A percentile compares a stretch with the other conserved stretches of the same genome.
phyloP scores from a whole-genome alignment of 2,113 vertebrate genomes.

The Puffinus mauretanicus region DNA sequence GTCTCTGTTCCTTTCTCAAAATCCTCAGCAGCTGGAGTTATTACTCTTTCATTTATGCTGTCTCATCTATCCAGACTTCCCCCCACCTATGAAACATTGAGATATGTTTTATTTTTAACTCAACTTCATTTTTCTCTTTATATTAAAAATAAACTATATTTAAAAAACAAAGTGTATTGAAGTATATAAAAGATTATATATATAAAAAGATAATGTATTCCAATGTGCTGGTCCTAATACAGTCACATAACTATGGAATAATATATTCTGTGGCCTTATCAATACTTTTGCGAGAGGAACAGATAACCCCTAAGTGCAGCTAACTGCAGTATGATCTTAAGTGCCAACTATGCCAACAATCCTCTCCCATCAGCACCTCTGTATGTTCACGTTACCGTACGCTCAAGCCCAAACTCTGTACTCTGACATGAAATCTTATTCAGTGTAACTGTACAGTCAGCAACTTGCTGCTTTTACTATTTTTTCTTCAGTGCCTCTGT shows the following conservation, averaged over 20 bases:
- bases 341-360: neutral
- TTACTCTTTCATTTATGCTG: neutral
- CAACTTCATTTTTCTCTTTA: neutral
- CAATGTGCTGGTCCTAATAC: neutral
- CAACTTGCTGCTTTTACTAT: neutral
- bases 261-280: neutral
- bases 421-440: neutral
- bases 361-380: neutral
- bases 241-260: neutral
- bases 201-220: neutral
- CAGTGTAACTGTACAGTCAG: neutral
- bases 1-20: neutral
- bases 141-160: neutral
- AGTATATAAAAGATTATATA: neutral
- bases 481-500: neutral
- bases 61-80: neutral
- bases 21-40: neutral
- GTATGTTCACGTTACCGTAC: neutral
- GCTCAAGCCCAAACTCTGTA: neutral
- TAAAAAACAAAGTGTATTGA: neutral
- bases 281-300: neutral
- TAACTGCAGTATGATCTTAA: neutral
- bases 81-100: neutral
- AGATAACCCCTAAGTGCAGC: neutral
- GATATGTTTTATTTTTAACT: neutral